Evolutionary conservation across 2,797 vertebrate genomes (phyloP), one percentile per base, ranked within the genome.

Genomic region (Eutrigla gurnardus): DNA sequence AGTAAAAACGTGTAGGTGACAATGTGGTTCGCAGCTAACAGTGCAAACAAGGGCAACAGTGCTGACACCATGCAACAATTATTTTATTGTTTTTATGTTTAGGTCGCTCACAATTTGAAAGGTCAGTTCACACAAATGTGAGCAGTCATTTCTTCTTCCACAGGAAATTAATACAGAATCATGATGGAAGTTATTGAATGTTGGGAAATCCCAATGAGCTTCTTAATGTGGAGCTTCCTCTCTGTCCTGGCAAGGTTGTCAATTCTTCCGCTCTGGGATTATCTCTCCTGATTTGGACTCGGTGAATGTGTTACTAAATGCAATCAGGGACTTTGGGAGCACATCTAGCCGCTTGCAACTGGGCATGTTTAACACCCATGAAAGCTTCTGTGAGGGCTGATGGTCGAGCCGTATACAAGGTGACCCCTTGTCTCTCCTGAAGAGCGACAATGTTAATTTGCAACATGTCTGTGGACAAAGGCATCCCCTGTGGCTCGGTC

Each of bases 251-350:
- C 54, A 84, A 83, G 75, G 71, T 88, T 84, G 66, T 54, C 63
- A 66, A 11, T 81, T 65, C 70, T 87, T 73, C 60, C 42, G 49
- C 40, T 3, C 36, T 4, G 25, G 70, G 72, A 89, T 87, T 79
- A 88, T 72, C 59, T 57, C 40, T 62, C 47, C 65, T 67, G 67
- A 57, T 78, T 84, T 79, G 77, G 61, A 58, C 45, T 49, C 17
- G 3, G 77, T 79, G 77, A 86, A 85, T 73, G 75, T 63, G 69
- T 64, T 55, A 66, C 77, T 74, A 89, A 90, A 94, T 90, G 78
- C 77, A 90, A 83, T 93, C 69, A 77, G 90, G 85, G 88, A 90
- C 82, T 86, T 62, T 18, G 89, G 85, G 88, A 89, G 62, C 14
- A 17, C 68, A 91, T 88, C 78, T 88, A 84, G 83, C 74, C 61